phyloP scores from a whole-genome alignment of 2,113 vertebrate species.

The Sinosuthora webbiana region DNA sequence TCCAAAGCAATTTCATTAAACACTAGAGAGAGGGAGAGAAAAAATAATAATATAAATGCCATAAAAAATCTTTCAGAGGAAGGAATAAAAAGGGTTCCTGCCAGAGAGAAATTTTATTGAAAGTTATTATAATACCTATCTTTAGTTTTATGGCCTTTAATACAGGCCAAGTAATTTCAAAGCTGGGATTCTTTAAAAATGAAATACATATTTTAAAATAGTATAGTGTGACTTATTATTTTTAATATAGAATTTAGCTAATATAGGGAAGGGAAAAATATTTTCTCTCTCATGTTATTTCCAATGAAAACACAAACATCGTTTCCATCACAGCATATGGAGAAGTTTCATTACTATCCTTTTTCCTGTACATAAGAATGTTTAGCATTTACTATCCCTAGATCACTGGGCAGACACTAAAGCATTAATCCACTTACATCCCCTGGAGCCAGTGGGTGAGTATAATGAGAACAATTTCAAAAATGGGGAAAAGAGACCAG shows the following conservation, averaged over 20 bases:
- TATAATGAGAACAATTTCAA: not conserved
- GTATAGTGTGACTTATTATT: conserved; percentile 63
- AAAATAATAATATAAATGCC: conserved; percentile 69
- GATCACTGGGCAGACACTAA: not conserved
- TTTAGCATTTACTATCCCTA: not conserved
- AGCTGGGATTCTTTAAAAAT: conserved; percentile 64
- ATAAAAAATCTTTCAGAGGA: conserved; percentile 70
- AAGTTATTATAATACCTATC: conserved; percentile 76
- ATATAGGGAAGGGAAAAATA: conserved; percentile 27
- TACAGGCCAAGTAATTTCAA: conserved; percentile 70
- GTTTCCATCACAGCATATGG: not conserved
- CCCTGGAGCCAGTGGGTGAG: not conserved
- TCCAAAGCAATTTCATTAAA: conserved; percentile 75
- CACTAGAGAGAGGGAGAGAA: conserved; percentile 18
- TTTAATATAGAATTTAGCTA: conserved; percentile 65
- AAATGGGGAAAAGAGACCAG: not conserved
- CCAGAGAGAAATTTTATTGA: conserved; percentile 73
- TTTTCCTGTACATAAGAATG: not conserved
- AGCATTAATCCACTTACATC: not conserved
- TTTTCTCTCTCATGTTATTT: conserved; percentile 21
- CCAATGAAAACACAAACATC: conserved; percentile 13
- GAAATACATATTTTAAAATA: conserved; percentile 72
- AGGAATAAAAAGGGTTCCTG: conserved; percentile 68
- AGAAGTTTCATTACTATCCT: not conserved
- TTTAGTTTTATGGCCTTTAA: conserved; percentile 73